Percentiles rank a stretch among this genome's conserved stretches.
phyloP scores from a whole-genome alignment of 2,113 vertebrate species.

The Tinamus guttatus region DNA sequence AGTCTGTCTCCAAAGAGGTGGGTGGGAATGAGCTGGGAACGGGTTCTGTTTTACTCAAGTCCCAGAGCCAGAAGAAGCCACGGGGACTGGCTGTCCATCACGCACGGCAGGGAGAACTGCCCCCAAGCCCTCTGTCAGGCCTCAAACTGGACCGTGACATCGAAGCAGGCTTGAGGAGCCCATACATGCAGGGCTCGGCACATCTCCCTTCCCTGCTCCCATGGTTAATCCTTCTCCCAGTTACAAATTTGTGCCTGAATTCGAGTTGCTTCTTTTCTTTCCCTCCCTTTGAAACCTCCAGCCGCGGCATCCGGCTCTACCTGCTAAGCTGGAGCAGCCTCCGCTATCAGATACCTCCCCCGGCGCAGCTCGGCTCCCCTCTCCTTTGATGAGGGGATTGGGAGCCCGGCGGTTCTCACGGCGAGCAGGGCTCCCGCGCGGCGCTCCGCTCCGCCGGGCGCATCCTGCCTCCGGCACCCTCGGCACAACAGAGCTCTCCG shows the following conservation, averaged over 20 bases:
- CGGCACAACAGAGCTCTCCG: too few species aligned
- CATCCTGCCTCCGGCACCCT: too few species aligned
- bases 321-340: conserved; percentile 61
- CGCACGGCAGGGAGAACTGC: background rate
- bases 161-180: background rate
- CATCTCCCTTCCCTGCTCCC: background rate
- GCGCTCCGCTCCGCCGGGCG: too few species aligned
- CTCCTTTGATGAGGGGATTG: conserved; percentile 62
- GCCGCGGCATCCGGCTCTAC: conserved; percentile 61
- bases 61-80: conserved; percentile 13
- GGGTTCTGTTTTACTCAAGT: conserved; percentile 46
- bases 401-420: conserved; percentile 64
- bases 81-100: background rate
- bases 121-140: background rate
- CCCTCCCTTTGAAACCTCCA: conserved; percentile 21
- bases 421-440: conserved; percentile 16
- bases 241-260: conserved; percentile 16
- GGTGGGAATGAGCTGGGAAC: background rate
- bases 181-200: background rate
- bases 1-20: background rate
- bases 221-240: background rate
- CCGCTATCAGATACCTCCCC: conserved; percentile 57
- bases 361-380: conserved; percentile 57
- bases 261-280: background rate
- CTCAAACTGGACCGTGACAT: background rate